Percentiles rank a stretch among this genome's conserved stretches.
phyloP scores from a whole-genome alignment of 2,797 vertebrate genomes.

The Kryptopterus vitreolus region DNA sequence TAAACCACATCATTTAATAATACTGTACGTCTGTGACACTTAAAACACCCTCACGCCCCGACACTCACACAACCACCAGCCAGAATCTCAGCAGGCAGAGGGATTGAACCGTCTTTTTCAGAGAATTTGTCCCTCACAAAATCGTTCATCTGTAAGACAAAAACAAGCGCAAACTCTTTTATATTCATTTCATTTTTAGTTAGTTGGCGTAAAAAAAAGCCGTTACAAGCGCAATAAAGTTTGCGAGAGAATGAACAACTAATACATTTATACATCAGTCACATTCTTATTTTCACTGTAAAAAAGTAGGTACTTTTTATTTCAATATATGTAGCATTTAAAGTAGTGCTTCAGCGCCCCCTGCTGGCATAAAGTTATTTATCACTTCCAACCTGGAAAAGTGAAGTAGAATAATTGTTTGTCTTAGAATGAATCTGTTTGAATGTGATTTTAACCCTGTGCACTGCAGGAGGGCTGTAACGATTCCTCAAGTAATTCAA shows the following conservation, averaged over 20 bases:
- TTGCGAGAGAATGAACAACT: background rate
- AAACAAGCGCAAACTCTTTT: constrained; percentile 25
- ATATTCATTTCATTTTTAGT: background rate
- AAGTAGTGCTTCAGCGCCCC: background rate
- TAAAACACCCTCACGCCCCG: background rate
- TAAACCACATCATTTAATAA: too few species aligned
- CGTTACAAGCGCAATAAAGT: background rate
- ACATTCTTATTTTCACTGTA: background rate
- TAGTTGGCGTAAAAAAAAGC: background rate
- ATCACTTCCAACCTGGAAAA: background rate
- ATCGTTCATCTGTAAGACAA: constrained; percentile 86
- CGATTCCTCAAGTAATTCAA: too few species aligned
- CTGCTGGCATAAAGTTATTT: background rate
- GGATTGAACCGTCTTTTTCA: constrained; percentile 81
- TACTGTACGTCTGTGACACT: too few species aligned
- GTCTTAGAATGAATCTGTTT: too few species aligned
- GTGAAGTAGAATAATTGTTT: too few species aligned
- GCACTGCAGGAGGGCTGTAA: too few species aligned
- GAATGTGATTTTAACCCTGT: too few species aligned
- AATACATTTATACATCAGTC: background rate
- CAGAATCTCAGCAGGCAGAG: constrained; percentile 85
- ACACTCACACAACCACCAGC: constrained; percentile 95
- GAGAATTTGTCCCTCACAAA: constrained; percentile 96
- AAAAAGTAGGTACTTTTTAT: background rate
- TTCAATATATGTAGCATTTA: background rate